Base-by-base conservation (phyloP, 2,888 invertebrate species). In the Diaperis boleti region DNA sequence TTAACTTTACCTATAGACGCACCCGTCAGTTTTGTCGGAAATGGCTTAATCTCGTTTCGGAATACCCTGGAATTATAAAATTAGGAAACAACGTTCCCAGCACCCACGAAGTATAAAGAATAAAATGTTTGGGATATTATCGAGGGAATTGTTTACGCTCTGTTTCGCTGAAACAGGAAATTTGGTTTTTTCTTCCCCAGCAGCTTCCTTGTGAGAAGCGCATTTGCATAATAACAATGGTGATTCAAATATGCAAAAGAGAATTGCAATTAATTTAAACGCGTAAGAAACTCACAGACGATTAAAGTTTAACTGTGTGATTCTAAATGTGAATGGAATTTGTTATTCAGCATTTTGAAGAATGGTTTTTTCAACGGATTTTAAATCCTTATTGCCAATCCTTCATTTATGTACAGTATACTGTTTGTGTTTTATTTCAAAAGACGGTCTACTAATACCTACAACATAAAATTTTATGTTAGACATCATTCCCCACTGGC, bases 161-260 rank as follows among this genome's bases (percentile, higher is more conserved):
- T 60, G 64, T 26, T 64, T 64, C 44, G 35, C 55, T 11, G 41
- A 39, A 56, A 55, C 64, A 47, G 64, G 64, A 64, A 55, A 60
- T 56, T 55, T 44, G 60, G 15, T 57, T 57, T 44, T 59, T 41
- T 60, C 44, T 50, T 47, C 22, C 22, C 7, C 49, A 22, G 20
- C 44, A 20, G 42, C 42, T 62, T 62, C 50, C 62, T 50, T 57
- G 50, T 50, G 62, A 55, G 45, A 49, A 59, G 41, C 42, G 20
- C 42, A 63, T 59, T 54, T 47, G 33, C 50, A 49, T 44, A 57
- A 54, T 47, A 33, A 45, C 13, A 62, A 52, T 42, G 14, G 11
- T 31, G 47, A 26, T 55, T 18, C 39, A 31, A n/a, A n/a, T n/a
- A n/a, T n/a, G n/a, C n/a, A n/a, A 13, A 10, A 17, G 47, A 29